Base-by-base conservation (phyloP, 2,113 vertebrate species). In the Platichthys flesus region DNA sequence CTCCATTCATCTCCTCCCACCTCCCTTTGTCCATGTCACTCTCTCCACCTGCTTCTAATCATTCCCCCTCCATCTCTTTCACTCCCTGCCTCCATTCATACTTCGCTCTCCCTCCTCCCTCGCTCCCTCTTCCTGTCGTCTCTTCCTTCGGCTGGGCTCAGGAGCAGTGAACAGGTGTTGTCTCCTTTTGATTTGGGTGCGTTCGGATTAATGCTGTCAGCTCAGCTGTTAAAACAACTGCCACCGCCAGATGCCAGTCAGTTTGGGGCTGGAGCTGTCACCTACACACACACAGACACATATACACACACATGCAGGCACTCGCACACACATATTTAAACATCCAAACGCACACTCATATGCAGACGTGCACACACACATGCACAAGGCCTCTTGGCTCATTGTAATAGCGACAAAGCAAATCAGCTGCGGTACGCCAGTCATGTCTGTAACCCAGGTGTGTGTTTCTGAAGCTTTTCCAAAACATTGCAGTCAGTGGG, bases 191-290 rank as follows among this genome's bases (percentile, higher is more conserved):
- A 99, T 99, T 98, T 98, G 96, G 96, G 96, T 98, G 97, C 96
- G 96, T 98, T 97, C 95, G 96, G 98, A 99, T 99, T 98, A 99
- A 99, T 99, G 96, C 97, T 99, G 98, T 98, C 98, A 98, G 98
- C 96, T 99, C 98, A 99, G 98, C 97, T 99, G 98, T 97, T 98
- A 96, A 97, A 99, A 99, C 98, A 98, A 98, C 97, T 99, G 98
- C 97, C 97, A 97, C 95, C 96, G 97, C 97, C 98, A 99, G 98
- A 98, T 99, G 98, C 98, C 98, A 96, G 96, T 98, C 96, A 97
- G 97, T 98, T 97, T 95, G 95, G 91, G 95, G 95, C 96, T 96
- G 96, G 96, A 97, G 96, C 95, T 96, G 96, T 96, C 96, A 96
- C 95, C 95, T 71, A 89, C 93, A 88, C 88, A 84, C 85, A 87